Evolutionary conservation across 1,140 invertebrate species (phyloP).

Genomic region (Euura saliciscinereae): DNA sequence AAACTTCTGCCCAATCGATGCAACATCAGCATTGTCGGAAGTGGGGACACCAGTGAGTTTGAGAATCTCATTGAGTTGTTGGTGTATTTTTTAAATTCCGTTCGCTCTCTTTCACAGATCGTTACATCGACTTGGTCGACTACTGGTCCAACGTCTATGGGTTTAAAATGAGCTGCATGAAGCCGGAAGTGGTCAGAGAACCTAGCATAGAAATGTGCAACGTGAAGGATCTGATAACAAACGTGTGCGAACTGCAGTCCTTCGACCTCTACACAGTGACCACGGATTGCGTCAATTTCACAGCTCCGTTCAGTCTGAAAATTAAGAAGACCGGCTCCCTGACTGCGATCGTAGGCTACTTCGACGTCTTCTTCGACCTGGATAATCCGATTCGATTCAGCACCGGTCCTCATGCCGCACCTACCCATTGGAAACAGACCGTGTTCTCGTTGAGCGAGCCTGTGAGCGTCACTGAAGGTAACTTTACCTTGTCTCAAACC

Average conservation of each 20-base stretch:
- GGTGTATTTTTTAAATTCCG: conserved; percentile 5
- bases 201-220: conserved; percentile 88
- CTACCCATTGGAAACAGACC: conserved; percentile 98
- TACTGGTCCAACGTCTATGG: conserved; percentile 98
- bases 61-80: conserved; percentile 9
- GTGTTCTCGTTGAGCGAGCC: conserved; percentile 87
- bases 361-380: conserved; percentile 87
- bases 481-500: conserved; percentile 11
- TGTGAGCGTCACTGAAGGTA: conserved; percentile 74
- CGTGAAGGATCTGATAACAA: conserved; percentile 78
- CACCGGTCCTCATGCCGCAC: conserved; percentile 74
- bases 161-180: conserved; percentile 95
- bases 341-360: conserved; percentile 91
- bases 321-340: conserved; percentile 75
- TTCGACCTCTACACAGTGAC: conserved; percentile 85
- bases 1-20: conserved; percentile 88
- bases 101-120: conserved; percentile 55
- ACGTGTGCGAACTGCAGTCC: conserved; percentile 67
- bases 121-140: conserved; percentile 75
- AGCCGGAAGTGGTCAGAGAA: conserved; percentile 86
- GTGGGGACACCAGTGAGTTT: conserved; percentile 80
- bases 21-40: conserved; percentile 85
- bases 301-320: conserved; percentile 75
- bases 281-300: conserved; percentile 82
- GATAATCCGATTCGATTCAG: conserved; percentile 71